Evolutionary conservation across 2,888 invertebrate species (phyloP).

Genomic region (Aethes cnicana): DNA sequence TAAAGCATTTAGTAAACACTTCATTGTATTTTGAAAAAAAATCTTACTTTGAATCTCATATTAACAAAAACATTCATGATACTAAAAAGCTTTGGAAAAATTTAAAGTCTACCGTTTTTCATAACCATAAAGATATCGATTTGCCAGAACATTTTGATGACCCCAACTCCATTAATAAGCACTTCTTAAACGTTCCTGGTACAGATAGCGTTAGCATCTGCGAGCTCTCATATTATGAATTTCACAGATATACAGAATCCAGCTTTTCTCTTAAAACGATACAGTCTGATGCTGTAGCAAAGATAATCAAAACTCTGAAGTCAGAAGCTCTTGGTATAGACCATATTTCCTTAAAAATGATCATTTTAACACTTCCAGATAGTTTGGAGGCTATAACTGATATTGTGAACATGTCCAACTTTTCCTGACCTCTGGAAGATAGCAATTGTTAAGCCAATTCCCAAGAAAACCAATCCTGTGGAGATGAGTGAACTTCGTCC

Average conservation of each 20-base stretch:
- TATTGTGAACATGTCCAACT: slow-evolving; percentile 23
- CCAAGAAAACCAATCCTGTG: slow-evolving; percentile 24
- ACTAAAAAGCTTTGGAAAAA: slow-evolving; percentile 22
- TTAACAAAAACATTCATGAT: slow-evolving; percentile 12
- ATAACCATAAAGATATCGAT: neutral
- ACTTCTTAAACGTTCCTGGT: slow-evolving; percentile 25
- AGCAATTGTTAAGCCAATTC: slow-evolving; percentile 28
- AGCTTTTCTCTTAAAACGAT: neutral
- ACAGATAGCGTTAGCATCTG: neutral
- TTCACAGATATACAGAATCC: neutral
- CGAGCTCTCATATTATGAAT: neutral
- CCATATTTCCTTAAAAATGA: slow-evolving; percentile 19
- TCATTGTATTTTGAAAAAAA: slow-evolving; percentile 21
- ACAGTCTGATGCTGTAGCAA: neutral
- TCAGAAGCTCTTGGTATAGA: slow-evolving; percentile 11
- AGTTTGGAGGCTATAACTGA: slow-evolving; percentile 13
- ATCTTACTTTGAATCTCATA: slow-evolving; percentile 20
- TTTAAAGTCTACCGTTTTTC: neutral
- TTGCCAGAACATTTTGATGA: slow-evolving; percentile 13
- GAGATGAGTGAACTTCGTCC: slow-evolving; percentile 33
- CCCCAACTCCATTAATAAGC: slow-evolving; percentile 16
- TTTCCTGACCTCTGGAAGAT: slow-evolving; percentile 27
- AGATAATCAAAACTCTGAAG: slow-evolving; percentile 1
- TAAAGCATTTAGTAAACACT: slow-evolving; percentile 9
- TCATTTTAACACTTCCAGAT: slow-evolving; percentile 17